Evolutionary conservation across 1,140 invertebrate genomes (phyloP), one percentile per base, ranked within the genome.

Genomic region (Brachionus rotundiformis): DNA sequence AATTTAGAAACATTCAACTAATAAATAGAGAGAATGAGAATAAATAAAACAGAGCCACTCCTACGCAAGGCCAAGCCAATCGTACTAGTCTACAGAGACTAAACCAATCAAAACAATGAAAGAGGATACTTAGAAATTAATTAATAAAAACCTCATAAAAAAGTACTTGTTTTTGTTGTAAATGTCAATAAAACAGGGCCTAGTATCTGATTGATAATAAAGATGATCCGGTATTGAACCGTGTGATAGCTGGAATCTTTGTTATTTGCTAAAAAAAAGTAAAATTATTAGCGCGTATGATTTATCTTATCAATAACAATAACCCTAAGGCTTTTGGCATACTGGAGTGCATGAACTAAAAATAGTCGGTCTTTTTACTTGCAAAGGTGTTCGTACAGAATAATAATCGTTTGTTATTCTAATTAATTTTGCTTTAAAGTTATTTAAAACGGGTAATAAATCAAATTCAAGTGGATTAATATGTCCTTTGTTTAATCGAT

Each of bases 191-290:
- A 63, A 63, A 63, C 61, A 63, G 61, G n/a, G 25, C 29, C 23
- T 63, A 68, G n/a, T 68, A 36, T 68, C 63, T 33, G 63, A 68
- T 68, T 63, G 63, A 68, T 68, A 68, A 68, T 36, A 68, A n/a
- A n/a, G 33, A 36, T n/a, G 8, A 68, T 68, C 5, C 63, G 63
- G 63, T 68, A 68, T 68, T 68, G 63, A 68, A 68, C 63, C 29
- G 63, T 68, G 63, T 36, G 63, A 68, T 31, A 36, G 29, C 16
- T 68, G 25, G 61, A 29, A 29, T 29, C 29, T 63, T 63, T 63
- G 25, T 29, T 63, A 63, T 63, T 63, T 63, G 61, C 29, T 29
- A 63, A 63, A n/a, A n/a, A n/a, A n/a, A 63, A 63, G 29, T 29
- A 63, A 63, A 68, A 33, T 36, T 68, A 19, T 33, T 68, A 68